Base-by-base conservation (phyloP, 2,888 invertebrate species). In the Eledona agricola region DNA sequence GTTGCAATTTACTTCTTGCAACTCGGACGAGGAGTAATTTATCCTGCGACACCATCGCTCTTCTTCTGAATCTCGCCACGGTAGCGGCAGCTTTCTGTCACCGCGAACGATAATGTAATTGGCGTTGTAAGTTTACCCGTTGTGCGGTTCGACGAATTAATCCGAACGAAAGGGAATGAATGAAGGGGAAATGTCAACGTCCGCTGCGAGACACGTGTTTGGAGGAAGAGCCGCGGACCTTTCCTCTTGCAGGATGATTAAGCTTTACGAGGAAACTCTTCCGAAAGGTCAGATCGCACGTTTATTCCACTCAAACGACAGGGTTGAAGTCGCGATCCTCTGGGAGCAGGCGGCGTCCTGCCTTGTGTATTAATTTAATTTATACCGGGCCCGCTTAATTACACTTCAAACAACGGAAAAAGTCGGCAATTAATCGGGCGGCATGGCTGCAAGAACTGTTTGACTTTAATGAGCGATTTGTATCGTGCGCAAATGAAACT, bases 391-490 rank as follows among this genome's bases (percentile, higher is more conserved):
- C 32, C 13, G 43, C 3, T 15, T 43, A 32, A 43, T 43, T 43
- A 43, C 31, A 31, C 10, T 31, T 31, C 13, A 25, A 38, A 20
- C 19, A 19, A 38, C n/a, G 22, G 20, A 29, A 42, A 28, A 42
- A 42, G 26, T 28, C 11, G 40, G 34, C 19, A 20, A 34, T 34
- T 31, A 20, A 34, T 34, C 34, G 20, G 16, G 9, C 34, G 34
- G 34, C 19, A 20, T 12, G 20, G 17, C 10, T 23, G 10, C 10
- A 25, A 34, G 45, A 32, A 25, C 11, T 28, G 28, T 38, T 12
- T 16, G 29, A 26, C 37, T 47, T 34, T 49, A 49, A 49, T 49
- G 49, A 31, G 19, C 37, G 47, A 47, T 47, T 47, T 47, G 47
- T 47, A 37, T 26, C 47, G 37, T 47, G 37, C 37, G 47, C 28